Conservation (phyloP, 2,113 vertebrate genomes). For the Dipodomys merriami region DNA sequence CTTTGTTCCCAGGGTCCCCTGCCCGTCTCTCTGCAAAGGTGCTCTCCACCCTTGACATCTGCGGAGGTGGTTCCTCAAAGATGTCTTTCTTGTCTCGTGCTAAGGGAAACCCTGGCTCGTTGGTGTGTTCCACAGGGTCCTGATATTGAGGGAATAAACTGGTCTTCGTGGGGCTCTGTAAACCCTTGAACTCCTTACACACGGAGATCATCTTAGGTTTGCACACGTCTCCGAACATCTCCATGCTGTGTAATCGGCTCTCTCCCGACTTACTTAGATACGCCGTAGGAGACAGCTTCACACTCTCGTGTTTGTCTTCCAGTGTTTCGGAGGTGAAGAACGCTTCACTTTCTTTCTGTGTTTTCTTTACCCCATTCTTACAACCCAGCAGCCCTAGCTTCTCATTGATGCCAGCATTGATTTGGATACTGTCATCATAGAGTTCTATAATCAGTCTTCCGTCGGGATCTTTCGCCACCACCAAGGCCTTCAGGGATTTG, state of each 20-base stretch:
- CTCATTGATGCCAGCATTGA: slow-evolving; percentile 91
- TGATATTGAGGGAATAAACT: not conserved
- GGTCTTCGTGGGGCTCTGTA: slow-evolving; percentile 44
- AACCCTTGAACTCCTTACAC: slow-evolving; percentile 34
- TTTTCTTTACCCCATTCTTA: not conserved
- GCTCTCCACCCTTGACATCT: slow-evolving; percentile 31
- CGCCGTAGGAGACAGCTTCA: not conserved
- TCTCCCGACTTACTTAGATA: slow-evolving; percentile 46
- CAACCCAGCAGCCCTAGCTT: slow-evolving; percentile 79
- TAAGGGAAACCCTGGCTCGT: not conserved
- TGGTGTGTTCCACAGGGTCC: slow-evolving; percentile 7
- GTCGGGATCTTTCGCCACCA: slow-evolving; percentile 91
- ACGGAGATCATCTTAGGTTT: slow-evolving; percentile 29
- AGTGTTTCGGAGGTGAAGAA: not conserved
- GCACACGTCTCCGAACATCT: not conserved
- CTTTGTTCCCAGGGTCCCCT: not conserved
- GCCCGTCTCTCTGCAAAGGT: slow-evolving; percentile 30
- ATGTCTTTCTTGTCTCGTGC: slow-evolving; percentile 2
- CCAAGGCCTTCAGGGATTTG: slow-evolving; percentile 86
- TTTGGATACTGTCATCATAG: slow-evolving; percentile 88
- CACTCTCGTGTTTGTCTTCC: slow-evolving; percentile 47
- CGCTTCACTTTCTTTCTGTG: not conserved
- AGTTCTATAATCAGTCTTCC: slow-evolving; percentile 93
- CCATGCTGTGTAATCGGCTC: not conserved
- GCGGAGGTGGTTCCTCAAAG: slow-evolving; percentile 17